Conservation (phyloP, 2,888 invertebrate genomes). For the Rutpela maculata region DNA sequence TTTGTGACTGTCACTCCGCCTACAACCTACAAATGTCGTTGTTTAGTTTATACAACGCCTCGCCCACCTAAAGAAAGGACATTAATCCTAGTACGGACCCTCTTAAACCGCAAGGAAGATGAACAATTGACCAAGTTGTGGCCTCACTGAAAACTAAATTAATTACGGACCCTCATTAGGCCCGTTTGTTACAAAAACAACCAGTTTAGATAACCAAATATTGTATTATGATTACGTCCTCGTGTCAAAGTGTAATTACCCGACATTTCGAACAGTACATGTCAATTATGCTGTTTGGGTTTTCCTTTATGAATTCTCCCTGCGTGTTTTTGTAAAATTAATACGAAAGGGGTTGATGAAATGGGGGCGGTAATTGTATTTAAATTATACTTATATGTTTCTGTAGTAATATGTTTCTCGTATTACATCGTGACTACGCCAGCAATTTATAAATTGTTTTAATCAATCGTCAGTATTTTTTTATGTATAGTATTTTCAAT, state of each 20-base stretch:
- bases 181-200: conserved; percentile 42
- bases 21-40: background rate
- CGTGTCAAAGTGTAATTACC: conserved; percentile 38
- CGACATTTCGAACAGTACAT: background rate
- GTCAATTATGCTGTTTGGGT: conserved; percentile 14
- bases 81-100: background rate
- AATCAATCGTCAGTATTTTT: too few species aligned
- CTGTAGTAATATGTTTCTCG: background rate
- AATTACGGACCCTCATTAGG: conserved; percentile 58
- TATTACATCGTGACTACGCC: background rate
- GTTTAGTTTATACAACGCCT: background rate
- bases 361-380: background rate
- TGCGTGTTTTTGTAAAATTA: conserved; percentile 17
- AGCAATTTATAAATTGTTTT: background rate
- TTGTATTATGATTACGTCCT: conserved; percentile 37
- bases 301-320: conserved; percentile 8
- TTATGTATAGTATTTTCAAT: too few species aligned
- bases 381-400: conserved; percentile 13
- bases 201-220: conserved; percentile 43
- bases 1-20: background rate
- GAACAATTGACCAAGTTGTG: conserved; percentile 54
- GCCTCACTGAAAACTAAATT: conserved; percentile 56
- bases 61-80: conserved; percentile 29
- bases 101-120: conserved; percentile 29
- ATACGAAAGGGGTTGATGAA: background rate